Percentiles rank a stretch among this genome's conserved stretches.
Conservation (phyloP, 2,113 vertebrate species). For the Misgurnus anguillicaudatus region DNA sequence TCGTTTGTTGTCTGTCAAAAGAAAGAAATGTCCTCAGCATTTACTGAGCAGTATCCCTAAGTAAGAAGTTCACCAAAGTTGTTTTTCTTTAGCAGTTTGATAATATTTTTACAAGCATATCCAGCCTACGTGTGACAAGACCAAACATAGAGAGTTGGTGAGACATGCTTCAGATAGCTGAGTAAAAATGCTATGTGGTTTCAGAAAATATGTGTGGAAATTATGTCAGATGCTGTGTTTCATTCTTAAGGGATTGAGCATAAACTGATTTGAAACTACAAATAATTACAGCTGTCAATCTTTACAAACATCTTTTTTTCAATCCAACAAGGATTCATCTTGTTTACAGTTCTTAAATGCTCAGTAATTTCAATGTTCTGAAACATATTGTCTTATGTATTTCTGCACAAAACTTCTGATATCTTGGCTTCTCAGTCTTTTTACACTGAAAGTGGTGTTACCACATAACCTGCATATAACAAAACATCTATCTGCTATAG, state of each 20-base stretch:
- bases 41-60: conserved; percentile 26
- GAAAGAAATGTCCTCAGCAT: conserved; percentile 25
- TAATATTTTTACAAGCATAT: conserved; percentile 47
- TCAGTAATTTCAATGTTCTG: neutral
- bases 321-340: too few species aligned
- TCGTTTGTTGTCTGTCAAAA: conserved; percentile 26
- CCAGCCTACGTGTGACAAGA: conserved; percentile 47
- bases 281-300: neutral
- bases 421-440: too few species aligned
- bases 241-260: conserved; percentile 5
- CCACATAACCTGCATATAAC: too few species aligned
- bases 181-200: conserved; percentile 53
- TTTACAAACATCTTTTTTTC: neutral
- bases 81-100: conserved; percentile 47
- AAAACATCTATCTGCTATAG: neutral
- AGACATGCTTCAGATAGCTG: conserved; percentile 52
- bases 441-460: neutral
- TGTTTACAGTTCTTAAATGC: too few species aligned
- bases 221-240: conserved; percentile 42
- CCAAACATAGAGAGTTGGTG: conserved; percentile 50
- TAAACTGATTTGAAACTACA: conserved; percentile 1
- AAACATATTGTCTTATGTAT: neutral
- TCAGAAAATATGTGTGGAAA: conserved; percentile 40
- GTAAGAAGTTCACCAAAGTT: conserved; percentile 31
- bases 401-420: neutral